These are phyloP conservation scores for Rhinichthys klamathensis DNA, from an alignment of 2,113 vertebrate species.

Conservation along the genomic window DNA sequence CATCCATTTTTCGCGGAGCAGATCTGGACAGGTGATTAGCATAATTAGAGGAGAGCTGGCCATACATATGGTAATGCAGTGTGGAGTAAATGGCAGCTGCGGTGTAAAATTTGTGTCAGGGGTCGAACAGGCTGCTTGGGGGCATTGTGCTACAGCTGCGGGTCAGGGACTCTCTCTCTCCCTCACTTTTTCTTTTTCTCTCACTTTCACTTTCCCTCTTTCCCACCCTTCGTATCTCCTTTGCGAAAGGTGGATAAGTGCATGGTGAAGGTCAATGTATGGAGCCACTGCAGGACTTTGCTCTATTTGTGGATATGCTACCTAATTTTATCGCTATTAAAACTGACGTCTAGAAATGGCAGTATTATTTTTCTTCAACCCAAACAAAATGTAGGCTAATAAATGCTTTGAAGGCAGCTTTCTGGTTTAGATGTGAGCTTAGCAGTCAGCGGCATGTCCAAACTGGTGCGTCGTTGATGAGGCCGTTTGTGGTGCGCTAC, in stretches of 20 bases:
- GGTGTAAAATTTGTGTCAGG: slow-evolving; percentile 98
- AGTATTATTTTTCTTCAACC: not conserved
- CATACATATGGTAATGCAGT: slow-evolving; percentile 99
- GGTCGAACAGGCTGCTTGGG: slow-evolving; percentile 86
- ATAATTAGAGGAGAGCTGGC: slow-evolving; percentile 96
- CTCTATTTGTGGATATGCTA: not conserved
- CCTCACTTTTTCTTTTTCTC: slow-evolving; percentile 57
- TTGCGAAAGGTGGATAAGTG: slow-evolving; percentile 48
- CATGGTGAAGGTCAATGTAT: slow-evolving; percentile 21
- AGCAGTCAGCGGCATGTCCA: not conserved
- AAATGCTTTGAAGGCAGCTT: not conserved
- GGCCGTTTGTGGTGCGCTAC: not conserved
- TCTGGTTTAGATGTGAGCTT: not conserved
- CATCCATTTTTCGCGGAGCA: slow-evolving; percentile 95
- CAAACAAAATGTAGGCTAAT: no score
- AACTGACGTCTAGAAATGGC: not conserved
- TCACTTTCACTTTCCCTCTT: slow-evolving; percentile 22
- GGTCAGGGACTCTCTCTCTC: slow-evolving; percentile 84
- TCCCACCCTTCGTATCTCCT: slow-evolving; percentile 30
- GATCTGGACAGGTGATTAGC: slow-evolving; percentile 99
- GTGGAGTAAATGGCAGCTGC: slow-evolving; percentile 94
- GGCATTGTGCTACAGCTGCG: slow-evolving; percentile 91
- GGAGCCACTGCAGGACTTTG: slow-evolving; percentile 54
- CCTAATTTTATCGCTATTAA: not conserved
- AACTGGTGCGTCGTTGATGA: not conserved